Evolutionary conservation across 2,113 vertebrate genomes (phyloP), one percentile per base, ranked within the genome.

Genomic region (Eublepharis macularius): DNA sequence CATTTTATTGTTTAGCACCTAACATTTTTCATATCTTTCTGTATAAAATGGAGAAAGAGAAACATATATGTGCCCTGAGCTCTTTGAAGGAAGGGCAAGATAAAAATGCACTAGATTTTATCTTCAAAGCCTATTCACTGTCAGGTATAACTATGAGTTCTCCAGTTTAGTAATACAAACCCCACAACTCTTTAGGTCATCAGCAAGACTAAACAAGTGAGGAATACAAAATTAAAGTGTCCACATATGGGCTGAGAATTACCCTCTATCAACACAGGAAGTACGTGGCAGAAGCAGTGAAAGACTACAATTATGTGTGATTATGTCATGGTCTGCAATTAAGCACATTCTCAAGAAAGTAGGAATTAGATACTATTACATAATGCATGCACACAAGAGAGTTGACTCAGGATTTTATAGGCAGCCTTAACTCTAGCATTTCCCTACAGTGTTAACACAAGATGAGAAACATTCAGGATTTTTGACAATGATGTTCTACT

Each of bases 291-390:
- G 29, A 74, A 83, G 70, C 29, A 63, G 70, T 65, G 70, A 75
- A 63, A 75, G 60, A 83, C 54, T 75, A 13, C 57, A 63, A 83
- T 83, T 83, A 75, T 65, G 26, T 75, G 70, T 74, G 36, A 63
- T 83, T 75, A 83, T 75, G 63, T 41, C 7, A 83, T 72, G 60
- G 70, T n/a, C 63, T 68, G n/a, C n/a, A 65, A 66, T 73, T 73
- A 73, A 74, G 29, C 8, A 74, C 69, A 83, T 26, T 75, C 54
- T 65, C 70, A 63, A 75, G 51, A 75, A 54, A 83, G 29, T 60
- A 83, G 39, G 70, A 83, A 83, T 83, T 83, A 75, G 43, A 83
- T 72, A 47, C 39, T 12, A 75, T 75, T 74, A 75, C 54, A 75
- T 75, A 36, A 83, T 63, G 54, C 54, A 63, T 13, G 32, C 32